Conservation (phyloP, 2,113 vertebrate species). For the Ahaetulla prasina region DNA sequence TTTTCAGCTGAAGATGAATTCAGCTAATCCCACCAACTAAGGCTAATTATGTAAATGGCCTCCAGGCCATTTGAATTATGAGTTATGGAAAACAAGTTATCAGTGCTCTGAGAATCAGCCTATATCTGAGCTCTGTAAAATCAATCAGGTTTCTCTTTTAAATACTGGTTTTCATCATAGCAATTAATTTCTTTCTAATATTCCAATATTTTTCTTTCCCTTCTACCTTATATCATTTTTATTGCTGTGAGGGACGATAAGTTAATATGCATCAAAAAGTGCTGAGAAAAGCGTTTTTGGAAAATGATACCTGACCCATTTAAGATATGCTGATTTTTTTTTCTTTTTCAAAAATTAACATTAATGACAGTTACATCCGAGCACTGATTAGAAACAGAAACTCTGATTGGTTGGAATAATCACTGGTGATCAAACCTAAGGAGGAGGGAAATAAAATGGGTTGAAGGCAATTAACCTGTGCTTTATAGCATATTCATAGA, state of each 20-base stretch:
- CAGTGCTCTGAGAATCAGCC: neutral
- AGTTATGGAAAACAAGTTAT: neutral
- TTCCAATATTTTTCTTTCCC: constrained; percentile 20
- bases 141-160: neutral
- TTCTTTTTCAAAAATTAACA: constrained; percentile 5
- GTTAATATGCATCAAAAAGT: neutral
- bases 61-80: neutral
- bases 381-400: constrained; percentile 4
- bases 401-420: neutral
- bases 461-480: constrained; percentile 13
- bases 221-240: constrained; percentile 1
- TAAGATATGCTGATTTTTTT: constrained; percentile 13
- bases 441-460: constrained; percentile 13
- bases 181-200: neutral
- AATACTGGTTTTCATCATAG: neutral
- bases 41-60: neutral
- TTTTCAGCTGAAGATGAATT: neutral
- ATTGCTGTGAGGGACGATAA: neutral
- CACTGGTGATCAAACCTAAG: constrained; percentile 12
- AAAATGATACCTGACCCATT: constrained; percentile 1
- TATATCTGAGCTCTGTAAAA: neutral
- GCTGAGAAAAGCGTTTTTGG: constrained; percentile 10
- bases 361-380: neutral
- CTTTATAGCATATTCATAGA: neutral
- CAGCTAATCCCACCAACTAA: neutral